phyloP scores from a whole-genome alignment of 2,888 invertebrate genomes.

The Chirona hameri region DNA sequence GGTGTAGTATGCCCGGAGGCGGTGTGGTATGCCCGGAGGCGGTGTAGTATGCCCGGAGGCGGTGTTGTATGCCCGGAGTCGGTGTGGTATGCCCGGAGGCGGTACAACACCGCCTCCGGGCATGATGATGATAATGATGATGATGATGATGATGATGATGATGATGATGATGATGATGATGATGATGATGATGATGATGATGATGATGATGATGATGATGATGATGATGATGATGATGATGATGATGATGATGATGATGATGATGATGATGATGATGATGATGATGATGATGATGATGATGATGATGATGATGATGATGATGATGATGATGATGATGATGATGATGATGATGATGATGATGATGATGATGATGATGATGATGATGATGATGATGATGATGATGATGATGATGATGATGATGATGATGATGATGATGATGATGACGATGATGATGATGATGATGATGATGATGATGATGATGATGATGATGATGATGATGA shows the following conservation, averaged over 20 bases:
- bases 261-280: constrained; percentile 22
- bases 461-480: constrained; percentile 22
- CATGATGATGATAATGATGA: constrained; percentile 11
- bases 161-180: constrained; percentile 9
- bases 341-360: constrained; percentile 22
- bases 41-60: too few relatives aligned
- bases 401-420: constrained; percentile 22
- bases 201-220: constrained; percentile 10
- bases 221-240: constrained; percentile 22
- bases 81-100: too few relatives aligned
- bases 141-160: constrained; percentile 22
- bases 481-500: constrained; percentile 22
- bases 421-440: constrained; percentile 22
- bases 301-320: constrained; percentile 22
- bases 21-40: too few relatives aligned
- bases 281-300: constrained; percentile 22
- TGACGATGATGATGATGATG: constrained; percentile 22
- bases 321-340: constrained; percentile 22
- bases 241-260: constrained; percentile 22
- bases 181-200: constrained; percentile 9
- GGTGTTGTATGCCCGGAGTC: too few relatives aligned
- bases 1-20: too few relatives aligned
- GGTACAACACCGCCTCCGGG: background rate
- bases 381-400: constrained; percentile 22
- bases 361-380: constrained; percentile 11